phyloP scores from a whole-genome alignment of 2,797 vertebrate genomes.

The Pipistrellus pygmaeus region DNA sequence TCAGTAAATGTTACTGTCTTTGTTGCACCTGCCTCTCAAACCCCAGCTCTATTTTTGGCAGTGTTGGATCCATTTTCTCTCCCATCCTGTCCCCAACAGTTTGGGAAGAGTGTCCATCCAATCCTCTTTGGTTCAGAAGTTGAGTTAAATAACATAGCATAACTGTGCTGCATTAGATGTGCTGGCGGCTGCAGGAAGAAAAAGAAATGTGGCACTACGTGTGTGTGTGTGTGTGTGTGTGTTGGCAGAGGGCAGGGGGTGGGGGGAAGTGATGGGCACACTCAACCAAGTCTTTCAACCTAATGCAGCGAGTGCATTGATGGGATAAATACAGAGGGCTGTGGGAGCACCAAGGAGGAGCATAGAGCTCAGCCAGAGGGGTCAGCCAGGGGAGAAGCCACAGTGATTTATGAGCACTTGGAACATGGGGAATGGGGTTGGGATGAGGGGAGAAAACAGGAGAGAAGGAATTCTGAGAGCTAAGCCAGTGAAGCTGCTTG shows the following conservation, averaged over 20 bases:
- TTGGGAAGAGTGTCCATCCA: background rate
- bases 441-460: background rate
- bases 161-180: background rate
- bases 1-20: background rate
- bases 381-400: background rate
- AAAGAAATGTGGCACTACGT: background rate
- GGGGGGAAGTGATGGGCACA: background rate
- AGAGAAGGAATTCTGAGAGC: background rate
- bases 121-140: background rate
- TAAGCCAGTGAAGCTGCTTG: background rate
- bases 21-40: background rate
- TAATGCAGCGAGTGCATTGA: background rate
- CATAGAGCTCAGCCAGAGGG: background rate
- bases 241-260: too few relatives aligned
- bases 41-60: background rate
- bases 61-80: background rate
- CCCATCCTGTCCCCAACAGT: background rate
- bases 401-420: background rate
- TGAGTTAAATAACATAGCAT: background rate
- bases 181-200: too few relatives aligned
- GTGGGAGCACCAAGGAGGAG: too few relatives aligned
- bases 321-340: too few relatives aligned
- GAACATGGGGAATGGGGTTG: background rate
- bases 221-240: background rate
- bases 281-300: background rate